Percentiles rank a stretch among this genome's conserved stretches.
Conservation (phyloP, 2,888 invertebrate genomes). For the Nemapogon koenigi region DNA sequence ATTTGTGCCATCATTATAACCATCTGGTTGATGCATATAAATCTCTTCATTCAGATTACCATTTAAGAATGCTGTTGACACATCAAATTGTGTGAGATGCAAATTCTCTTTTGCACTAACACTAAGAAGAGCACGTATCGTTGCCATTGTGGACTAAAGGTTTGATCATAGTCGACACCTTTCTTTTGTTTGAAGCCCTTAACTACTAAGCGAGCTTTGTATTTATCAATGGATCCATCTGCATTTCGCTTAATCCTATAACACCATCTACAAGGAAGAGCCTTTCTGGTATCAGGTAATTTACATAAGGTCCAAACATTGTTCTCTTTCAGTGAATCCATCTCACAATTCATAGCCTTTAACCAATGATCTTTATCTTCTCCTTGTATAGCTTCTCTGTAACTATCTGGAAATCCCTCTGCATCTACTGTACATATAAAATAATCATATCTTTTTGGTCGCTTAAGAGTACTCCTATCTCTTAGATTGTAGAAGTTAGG, state of each 20-base stretch:
- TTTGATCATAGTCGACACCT: not conserved
- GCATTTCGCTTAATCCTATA: not conserved
- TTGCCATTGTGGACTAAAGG: constrained; percentile 7
- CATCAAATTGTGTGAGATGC: constrained; percentile 2
- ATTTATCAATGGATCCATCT: not conserved
- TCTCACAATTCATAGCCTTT: too few species aligned
- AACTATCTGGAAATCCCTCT: too few species aligned
- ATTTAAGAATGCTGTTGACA: constrained; percentile 10
- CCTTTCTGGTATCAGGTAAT: not conserved
- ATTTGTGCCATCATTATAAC: constrained; percentile 9
- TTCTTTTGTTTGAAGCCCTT: not conserved
- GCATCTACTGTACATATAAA: too few species aligned
- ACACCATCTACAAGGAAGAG: constrained; percentile 2
- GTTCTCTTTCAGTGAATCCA: too few species aligned
- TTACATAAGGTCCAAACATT: not conserved
- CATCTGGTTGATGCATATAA: constrained; percentile 13
- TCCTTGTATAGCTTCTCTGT: too few species aligned
- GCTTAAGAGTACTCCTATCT: too few species aligned
- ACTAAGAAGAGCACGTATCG: constrained; percentile 12
- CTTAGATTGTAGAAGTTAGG: too few species aligned
- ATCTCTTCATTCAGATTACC: constrained; percentile 11
- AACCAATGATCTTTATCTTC: too few species aligned
- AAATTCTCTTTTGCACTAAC: constrained; percentile 11
- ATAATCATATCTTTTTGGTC: too few species aligned
- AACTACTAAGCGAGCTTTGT: not conserved